A percentile compares a stretch with the other conserved stretches of the same genome.
Evolutionary conservation across 2,888 invertebrate species (phyloP).

Genomic region (Monoplex corrugatus): DNA sequence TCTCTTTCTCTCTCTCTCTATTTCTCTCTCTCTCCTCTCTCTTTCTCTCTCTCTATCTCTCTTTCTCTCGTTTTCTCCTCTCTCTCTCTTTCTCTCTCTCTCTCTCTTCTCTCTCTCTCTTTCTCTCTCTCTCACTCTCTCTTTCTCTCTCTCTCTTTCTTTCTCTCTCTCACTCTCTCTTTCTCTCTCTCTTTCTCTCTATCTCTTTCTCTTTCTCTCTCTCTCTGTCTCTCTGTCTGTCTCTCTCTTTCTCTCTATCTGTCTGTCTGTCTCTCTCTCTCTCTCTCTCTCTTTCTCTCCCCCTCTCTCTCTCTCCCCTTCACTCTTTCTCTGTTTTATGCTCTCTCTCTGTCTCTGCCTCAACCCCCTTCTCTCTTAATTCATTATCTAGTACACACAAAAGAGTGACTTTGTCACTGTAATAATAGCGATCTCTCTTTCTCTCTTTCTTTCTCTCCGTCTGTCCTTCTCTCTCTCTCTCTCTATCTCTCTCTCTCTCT

Average conservation of each 20-base stretch:
- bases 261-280: not conserved
- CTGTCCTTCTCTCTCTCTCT: conserved; percentile 7
- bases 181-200: not conserved
- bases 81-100: not conserved
- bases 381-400: too few species aligned
- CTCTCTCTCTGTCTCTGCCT: not conserved
- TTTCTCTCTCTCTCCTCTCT: not conserved
- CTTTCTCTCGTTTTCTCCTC: too few species aligned
- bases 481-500: not conserved
- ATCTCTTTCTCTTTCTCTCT: not conserved
- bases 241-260: not conserved
- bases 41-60: not conserved
- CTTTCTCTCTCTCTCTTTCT: not conserved
- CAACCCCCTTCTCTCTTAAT: not conserved
- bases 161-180: conserved; percentile 4
- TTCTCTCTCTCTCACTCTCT: not conserved
- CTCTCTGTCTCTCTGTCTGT: not conserved
- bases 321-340: not conserved
- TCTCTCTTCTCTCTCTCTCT: too few species aligned
- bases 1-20: not conserved
- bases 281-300: not conserved
- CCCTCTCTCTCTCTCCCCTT: not conserved
- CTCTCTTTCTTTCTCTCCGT: not conserved
- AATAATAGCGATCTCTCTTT: not conserved
- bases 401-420: not conserved